A percentile compares a stretch with the other conserved stretches of the same genome.
Conservation (phyloP, 1,140 invertebrate species). For the Habropoda laboriosa region DNA sequence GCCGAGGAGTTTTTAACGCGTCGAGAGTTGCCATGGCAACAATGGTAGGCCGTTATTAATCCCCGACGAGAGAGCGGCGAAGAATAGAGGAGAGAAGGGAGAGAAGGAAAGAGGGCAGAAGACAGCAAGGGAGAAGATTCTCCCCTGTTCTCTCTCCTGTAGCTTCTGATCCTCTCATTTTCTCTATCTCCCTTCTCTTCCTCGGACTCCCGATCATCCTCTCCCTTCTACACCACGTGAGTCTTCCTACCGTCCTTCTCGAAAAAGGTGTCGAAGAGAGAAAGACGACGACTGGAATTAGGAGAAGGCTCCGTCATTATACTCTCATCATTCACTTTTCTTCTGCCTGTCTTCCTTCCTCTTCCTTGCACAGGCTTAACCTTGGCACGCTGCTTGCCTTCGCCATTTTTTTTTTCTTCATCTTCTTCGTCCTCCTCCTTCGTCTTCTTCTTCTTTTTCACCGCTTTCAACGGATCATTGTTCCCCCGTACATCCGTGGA, state of each 20-base stretch:
- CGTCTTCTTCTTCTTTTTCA: background rate
- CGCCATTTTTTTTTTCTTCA: conserved; percentile 6
- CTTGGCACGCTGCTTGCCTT: conserved; percentile 28
- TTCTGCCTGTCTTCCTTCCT: conserved; percentile 41
- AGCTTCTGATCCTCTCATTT: conserved; percentile 63
- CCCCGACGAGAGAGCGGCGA: conserved; percentile 61
- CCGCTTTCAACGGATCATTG: background rate
- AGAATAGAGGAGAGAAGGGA: conserved; percentile 49
- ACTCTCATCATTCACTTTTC: conserved; percentile 59
- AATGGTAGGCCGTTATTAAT: conserved; percentile 73
- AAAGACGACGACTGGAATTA: conserved; percentile 58
- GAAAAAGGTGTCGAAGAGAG: conserved; percentile 17
- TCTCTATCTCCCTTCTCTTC: conserved; percentile 14
- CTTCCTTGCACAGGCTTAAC: conserved; percentile 15
- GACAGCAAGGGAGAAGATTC: conserved; percentile 60
- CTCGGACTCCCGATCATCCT: conserved; percentile 8
- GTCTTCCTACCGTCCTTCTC: conserved; percentile 54
- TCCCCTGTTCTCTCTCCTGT: conserved; percentile 42
- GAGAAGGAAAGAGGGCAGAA: conserved; percentile 37
- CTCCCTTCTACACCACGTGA: conserved; percentile 60
- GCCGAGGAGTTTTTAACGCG: conserved; percentile 65
- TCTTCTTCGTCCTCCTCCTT: background rate
- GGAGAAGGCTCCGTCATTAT: conserved; percentile 66
- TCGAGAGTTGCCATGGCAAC: conserved; percentile 71
- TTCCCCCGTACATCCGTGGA: background rate